These are phyloP conservation scores for Lepidocyrtoides sp. DNA, from an alignment of 2,888 invertebrate species.

Conservation along the genomic window DNA sequence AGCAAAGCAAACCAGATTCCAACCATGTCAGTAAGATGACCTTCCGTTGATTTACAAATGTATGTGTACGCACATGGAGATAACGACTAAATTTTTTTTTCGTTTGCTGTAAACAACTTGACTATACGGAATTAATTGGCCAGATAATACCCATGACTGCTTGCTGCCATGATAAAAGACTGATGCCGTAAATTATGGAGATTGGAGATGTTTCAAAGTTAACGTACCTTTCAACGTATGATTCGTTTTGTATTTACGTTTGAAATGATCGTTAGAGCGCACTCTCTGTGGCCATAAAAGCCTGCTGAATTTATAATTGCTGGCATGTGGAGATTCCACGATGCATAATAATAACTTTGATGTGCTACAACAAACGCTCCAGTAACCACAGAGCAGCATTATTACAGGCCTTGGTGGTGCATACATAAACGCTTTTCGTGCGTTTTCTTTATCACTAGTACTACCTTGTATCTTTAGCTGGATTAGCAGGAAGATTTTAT, in stretches of 20 bases:
- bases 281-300: not conserved
- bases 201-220: not conserved
- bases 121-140: not conserved
- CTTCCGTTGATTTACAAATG: not conserved
- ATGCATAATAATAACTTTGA: not conserved
- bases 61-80: conserved; percentile 1
- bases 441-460: not conserved
- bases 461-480: not conserved
- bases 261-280: conserved; percentile 17
- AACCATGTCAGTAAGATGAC: not conserved
- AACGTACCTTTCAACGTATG: not conserved
- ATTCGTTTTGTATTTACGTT: too few relatives aligned
- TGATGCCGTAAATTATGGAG: not conserved
- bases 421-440: too few relatives aligned
- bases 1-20: not conserved
- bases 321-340: not conserved
- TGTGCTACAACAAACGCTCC: not conserved
- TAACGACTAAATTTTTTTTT: not conserved
- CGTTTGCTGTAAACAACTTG: not conserved
- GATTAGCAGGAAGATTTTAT: not conserved
- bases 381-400: not conserved
- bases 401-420: not conserved
- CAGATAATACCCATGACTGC: not conserved
- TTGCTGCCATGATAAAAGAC: not conserved
- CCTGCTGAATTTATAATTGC: not conserved